These are phyloP conservation scores for Cotesia congregata DNA, from an alignment of 2,888 invertebrate species.

Conservation along the genomic window DNA sequence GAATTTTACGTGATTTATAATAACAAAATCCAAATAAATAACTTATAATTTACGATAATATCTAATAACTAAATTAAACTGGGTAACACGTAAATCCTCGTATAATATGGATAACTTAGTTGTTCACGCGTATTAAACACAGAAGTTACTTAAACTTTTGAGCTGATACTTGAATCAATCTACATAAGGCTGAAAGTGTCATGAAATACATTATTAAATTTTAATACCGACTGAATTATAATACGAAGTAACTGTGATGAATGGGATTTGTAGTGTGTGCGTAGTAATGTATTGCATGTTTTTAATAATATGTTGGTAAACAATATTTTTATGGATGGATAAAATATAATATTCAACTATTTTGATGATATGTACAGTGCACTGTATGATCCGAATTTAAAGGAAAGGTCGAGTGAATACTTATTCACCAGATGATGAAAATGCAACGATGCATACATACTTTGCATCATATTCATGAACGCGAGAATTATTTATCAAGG, in stretches of 20 bases:
- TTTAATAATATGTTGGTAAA: neutral
- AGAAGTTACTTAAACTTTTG: neutral
- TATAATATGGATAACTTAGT: neutral
- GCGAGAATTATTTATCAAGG: neutral
- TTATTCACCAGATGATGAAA: conserved; percentile 16
- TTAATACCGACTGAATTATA: neutral
- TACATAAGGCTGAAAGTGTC: neutral
- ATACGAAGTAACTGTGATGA: neutral
- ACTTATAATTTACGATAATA: neutral
- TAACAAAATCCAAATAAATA: neutral
- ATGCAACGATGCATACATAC: conserved; percentile 18
- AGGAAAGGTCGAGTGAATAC: conserved; percentile 9
- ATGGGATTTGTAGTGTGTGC: neutral
- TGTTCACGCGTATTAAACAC: neutral
- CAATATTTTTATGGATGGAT: neutral
- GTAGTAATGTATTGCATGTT: neutral
- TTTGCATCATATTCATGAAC: neutral
- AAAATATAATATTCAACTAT: neutral
- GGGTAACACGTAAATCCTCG: neutral
- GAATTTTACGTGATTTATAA: neutral
- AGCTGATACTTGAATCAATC: neutral
- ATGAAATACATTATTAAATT: neutral
- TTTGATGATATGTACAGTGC: conserved; percentile 1
- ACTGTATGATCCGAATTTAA: neutral
- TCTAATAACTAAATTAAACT: neutral